A percentile compares a stretch with the other conserved stretches of the same genome.
These are phyloP conservation scores for Sinocyclocheilus grahami DNA, from an alignment of 2,113 vertebrate species.

Conservation along the genomic window DNA sequence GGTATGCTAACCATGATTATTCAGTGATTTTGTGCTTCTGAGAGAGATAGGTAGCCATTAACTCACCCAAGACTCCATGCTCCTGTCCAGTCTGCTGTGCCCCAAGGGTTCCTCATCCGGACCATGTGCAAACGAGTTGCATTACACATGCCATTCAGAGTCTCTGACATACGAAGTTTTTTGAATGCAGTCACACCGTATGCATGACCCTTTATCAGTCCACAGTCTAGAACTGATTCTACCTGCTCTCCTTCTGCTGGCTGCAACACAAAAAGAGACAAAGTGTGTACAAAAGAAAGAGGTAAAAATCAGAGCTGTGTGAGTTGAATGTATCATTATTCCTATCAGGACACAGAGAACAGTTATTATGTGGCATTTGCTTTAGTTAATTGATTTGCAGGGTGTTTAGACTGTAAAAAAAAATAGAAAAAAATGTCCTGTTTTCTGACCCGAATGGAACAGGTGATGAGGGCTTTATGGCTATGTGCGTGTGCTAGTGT, in stretches of 20 bases:
- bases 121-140: slow-evolving; percentile 72
- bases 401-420: background rate
- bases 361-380: background rate
- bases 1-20: background rate
- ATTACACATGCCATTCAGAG: slow-evolving; percentile 52
- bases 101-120: slow-evolving; percentile 82
- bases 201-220: slow-evolving; percentile 80
- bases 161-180: slow-evolving; percentile 68
- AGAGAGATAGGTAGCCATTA: background rate
- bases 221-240: slow-evolving; percentile 77
- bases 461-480: slow-evolving; percentile 77
- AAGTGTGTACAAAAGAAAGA: background rate
- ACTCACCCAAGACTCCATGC: slow-evolving; percentile 80
- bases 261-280: slow-evolving; percentile 56
- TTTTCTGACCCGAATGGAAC: slow-evolving; percentile 76
- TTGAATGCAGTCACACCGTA: slow-evolving; percentile 78
- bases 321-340: background rate
- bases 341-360: background rate
- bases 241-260: slow-evolving; percentile 74
- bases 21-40: background rate
- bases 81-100: slow-evolving; percentile 80
- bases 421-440: background rate
- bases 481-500: slow-evolving; percentile 72
- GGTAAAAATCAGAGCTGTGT: no score
- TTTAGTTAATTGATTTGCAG: background rate